Percentiles rank a stretch among this genome's conserved stretches.
phyloP scores from a whole-genome alignment of 2,888 invertebrate species.

The Nasonia oneida region DNA sequence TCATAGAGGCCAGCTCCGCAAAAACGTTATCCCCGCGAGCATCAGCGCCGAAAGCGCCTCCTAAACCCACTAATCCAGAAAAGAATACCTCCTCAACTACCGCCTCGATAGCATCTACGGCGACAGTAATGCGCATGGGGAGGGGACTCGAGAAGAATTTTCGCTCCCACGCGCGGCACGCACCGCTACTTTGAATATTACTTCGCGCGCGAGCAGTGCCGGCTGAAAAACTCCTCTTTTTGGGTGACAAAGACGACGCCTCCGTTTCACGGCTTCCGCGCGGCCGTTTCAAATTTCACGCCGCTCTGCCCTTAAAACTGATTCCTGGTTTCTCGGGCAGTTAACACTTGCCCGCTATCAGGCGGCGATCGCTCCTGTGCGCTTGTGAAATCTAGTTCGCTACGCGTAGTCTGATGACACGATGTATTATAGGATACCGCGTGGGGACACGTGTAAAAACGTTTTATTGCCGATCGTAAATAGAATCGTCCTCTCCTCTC shows the following conservation, averaged over 20 bases:
- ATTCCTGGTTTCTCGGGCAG: slow-evolving; percentile 37
- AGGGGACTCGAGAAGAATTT: slow-evolving; percentile 36
- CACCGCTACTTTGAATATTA: slow-evolving; percentile 60
- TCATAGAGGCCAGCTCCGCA: not conserved
- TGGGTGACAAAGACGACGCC: slow-evolving; percentile 18
- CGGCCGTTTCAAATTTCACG: slow-evolving; percentile 55
- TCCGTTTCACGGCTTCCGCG: slow-evolving; percentile 48
- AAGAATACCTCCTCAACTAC: not conserved
- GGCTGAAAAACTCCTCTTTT: slow-evolving; percentile 52
- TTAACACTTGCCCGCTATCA: slow-evolving; percentile 31
- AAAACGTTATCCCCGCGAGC: not conserved
- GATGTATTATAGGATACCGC: slow-evolving; percentile 11
- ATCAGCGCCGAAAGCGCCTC: not conserved
- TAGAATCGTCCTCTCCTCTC: not conserved
- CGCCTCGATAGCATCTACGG: slow-evolving; percentile 36
- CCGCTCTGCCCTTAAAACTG: slow-evolving; percentile 40
- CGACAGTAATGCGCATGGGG: slow-evolving; percentile 23
- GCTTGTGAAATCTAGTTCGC: not conserved
- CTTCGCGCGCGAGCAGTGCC: slow-evolving; percentile 62
- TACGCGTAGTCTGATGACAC: not conserved
- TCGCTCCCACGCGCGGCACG: slow-evolving; percentile 46
- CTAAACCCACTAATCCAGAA: slow-evolving; percentile 14
- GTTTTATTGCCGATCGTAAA: slow-evolving; percentile 25
- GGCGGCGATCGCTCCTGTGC: slow-evolving; percentile 28
- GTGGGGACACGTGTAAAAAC: slow-evolving; percentile 6